Evolutionary conservation across 92 coral and sea anemone species (phyloP).

Genomic region (Zoanthus sociatus): DNA sequence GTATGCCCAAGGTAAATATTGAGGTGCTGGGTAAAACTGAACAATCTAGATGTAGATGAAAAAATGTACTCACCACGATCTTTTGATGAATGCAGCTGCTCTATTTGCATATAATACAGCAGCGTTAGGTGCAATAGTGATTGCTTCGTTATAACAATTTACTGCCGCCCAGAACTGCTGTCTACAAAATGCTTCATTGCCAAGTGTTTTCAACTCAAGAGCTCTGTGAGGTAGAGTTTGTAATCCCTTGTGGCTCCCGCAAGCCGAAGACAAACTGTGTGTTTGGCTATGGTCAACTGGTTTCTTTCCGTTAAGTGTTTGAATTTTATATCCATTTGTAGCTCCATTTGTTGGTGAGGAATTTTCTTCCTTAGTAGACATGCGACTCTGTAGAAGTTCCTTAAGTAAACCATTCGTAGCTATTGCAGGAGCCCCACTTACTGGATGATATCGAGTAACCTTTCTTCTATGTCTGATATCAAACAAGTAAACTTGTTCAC

Average conservation of each 20-base stretch:
- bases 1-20: not conserved
- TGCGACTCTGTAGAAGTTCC: slow-evolving; percentile 22
- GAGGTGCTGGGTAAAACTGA: too few relatives aligned
- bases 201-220: slow-evolving; percentile 76
- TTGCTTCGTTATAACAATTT: slow-evolving; percentile 93
- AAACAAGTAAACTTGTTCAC: slow-evolving; percentile 94
- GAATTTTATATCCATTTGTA: slow-evolving; percentile 86
- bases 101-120: slow-evolving; percentile 95
- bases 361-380: slow-evolving; percentile 53
- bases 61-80: slow-evolving; percentile 84
- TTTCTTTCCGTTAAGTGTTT: slow-evolving; percentile 75
- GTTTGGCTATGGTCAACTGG: slow-evolving; percentile 39
- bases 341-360: slow-evolving; percentile 68
- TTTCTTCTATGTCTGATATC: slow-evolving; percentile 71
- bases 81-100: slow-evolving; percentile 95
- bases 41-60: not conserved
- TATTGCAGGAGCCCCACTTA: slow-evolving; percentile 54
- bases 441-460: slow-evolving; percentile 70
- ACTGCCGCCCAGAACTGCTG: slow-evolving; percentile 98
- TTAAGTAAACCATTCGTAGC: slow-evolving; percentile 80
- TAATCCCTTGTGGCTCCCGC: slow-evolving; percentile 37
- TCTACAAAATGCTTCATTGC: slow-evolving; percentile 93
- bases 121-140: slow-evolving; percentile 81
- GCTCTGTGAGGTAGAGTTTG: slow-evolving; percentile 84
- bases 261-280: slow-evolving; percentile 36